Evolutionary conservation across 1,140 invertebrate species (phyloP), one percentile per base, ranked within the genome.

Genomic region (Diorhabda elongata): DNA sequence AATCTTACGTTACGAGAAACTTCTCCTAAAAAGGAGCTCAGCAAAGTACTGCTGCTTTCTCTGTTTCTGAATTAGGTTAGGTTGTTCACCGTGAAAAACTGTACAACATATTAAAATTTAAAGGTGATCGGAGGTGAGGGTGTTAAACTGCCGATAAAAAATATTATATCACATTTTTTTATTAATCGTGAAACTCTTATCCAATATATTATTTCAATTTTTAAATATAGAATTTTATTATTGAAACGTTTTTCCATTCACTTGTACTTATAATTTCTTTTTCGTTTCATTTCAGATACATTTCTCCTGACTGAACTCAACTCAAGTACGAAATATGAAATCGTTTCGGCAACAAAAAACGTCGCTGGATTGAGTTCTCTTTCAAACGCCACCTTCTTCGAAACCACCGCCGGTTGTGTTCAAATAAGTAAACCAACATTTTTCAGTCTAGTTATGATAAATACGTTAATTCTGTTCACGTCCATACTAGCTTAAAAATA

Each of bases 401-500:
- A 64, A 42, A 64, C 63, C 7, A 47, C 42, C 6, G n/a, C 58
- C 42, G n/a, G 3, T 60, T 7, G 3, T 3, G 58, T 3, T 26
- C 6, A 2, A 26, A n/a, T 11, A n/a, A 26, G 26, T 60, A 5
- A 5, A 11, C 5, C 42, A 60, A 11, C 61, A 44, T 7, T 44
- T 9, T 44, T 62, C 5, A 44, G n/a, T 44, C n/a, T 62, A 11
- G 43, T 44, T 44, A 8, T 62, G n/a, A 44, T 62, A 44, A 44
- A 62, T 62, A 44, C 9, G 11, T 42, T 56, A 3, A 41, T 64
- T 64, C 47, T 64, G 47, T 11, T 56, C 41, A 26, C 56, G 5
- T 41, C 8, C 26, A 64, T 7, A 56, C 42, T 45, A 52, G 63
- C 63, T 62, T 62, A 62, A 62, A 62, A 44, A 62, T 62, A n/a